Conservation (phyloP, 2,113 vertebrate species). For the Dunckerocampus dactyliophorus region DNA sequence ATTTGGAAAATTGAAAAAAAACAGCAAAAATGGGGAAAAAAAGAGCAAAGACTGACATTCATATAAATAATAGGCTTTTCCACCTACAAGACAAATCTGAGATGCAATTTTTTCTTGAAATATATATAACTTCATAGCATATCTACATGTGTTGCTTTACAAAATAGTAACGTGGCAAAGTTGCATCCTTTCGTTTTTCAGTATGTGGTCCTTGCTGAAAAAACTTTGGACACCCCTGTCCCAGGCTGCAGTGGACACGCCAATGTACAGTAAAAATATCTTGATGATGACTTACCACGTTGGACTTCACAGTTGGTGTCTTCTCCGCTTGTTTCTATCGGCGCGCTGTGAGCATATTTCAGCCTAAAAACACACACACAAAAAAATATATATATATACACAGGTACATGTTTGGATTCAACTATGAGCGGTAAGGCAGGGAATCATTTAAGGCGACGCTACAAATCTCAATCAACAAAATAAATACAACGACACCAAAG, state of each 20-base stretch:
- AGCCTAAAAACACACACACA: conserved; percentile 47
- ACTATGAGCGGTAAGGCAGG: conserved; percentile 9
- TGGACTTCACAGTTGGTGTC: conserved; percentile 57
- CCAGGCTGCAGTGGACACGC: neutral
- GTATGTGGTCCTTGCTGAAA: too few relatives aligned
- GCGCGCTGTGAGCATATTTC: conserved; percentile 69
- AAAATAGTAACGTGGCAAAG: too few relatives aligned
- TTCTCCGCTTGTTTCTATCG: conserved; percentile 57
- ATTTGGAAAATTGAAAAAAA: too few relatives aligned
- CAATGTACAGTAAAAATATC: conserved; percentile 23
- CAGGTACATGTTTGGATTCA: conserved; percentile 3
- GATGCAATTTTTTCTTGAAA: too few relatives aligned
- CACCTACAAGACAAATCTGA: too few relatives aligned
- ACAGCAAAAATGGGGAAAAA: too few relatives aligned
- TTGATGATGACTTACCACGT: conserved; percentile 65
- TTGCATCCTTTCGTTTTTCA: too few relatives aligned
- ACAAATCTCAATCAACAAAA: conserved; percentile 59
- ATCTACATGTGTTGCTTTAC: too few relatives aligned
- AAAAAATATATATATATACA: neutral
- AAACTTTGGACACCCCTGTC: too few relatives aligned
- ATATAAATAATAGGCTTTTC: too few relatives aligned
- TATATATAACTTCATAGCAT: too few relatives aligned
- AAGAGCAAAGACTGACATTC: too few relatives aligned
- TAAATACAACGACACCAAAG: conserved; percentile 38
- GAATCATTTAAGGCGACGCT: conserved; percentile 8